Conservation (phyloP, 2,888 invertebrate species). For the Lithophane leautieri region DNA sequence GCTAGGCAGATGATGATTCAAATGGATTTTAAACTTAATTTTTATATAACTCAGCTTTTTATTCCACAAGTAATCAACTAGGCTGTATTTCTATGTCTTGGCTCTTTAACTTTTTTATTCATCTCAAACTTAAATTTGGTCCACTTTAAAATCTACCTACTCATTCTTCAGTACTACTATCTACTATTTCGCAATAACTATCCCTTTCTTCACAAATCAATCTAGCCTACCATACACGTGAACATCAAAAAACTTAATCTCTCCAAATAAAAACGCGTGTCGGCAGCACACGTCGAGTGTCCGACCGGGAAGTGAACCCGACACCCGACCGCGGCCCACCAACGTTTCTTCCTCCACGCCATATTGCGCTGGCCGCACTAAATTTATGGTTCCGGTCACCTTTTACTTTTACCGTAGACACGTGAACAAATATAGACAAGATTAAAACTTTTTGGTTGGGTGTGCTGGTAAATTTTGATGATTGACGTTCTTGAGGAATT, state of each 20-base stretch:
- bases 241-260: slow-evolving; percentile 64
- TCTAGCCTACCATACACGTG: slow-evolving; percentile 35
- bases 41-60: background rate
- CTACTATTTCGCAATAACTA: background rate
- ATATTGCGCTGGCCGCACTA: slow-evolving; percentile 79
- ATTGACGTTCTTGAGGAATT: slow-evolving; percentile 18
- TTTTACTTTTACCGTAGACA: slow-evolving; percentile 74
- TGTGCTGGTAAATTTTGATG: slow-evolving; percentile 8
- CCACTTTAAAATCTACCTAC: background rate
- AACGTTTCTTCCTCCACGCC: slow-evolving; percentile 76
- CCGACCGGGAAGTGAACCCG: slow-evolving; percentile 82
- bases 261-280: slow-evolving; percentile 67
- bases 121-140: background rate
- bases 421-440: slow-evolving; percentile 79
- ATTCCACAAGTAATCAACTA: background rate
- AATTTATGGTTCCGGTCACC: slow-evolving; percentile 87
- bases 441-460: slow-evolving; percentile 42
- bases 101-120: background rate
- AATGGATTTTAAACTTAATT: background rate
- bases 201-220: background rate
- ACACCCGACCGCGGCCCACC: slow-evolving; percentile 85
- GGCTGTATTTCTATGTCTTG: background rate
- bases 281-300: slow-evolving; percentile 74
- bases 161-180: background rate
- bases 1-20: no score